Percentiles rank a stretch among this genome's conserved stretches.
These are phyloP conservation scores for Grus americana DNA, from an alignment of 2,113 vertebrate genomes.

Conservation along the genomic window DNA sequence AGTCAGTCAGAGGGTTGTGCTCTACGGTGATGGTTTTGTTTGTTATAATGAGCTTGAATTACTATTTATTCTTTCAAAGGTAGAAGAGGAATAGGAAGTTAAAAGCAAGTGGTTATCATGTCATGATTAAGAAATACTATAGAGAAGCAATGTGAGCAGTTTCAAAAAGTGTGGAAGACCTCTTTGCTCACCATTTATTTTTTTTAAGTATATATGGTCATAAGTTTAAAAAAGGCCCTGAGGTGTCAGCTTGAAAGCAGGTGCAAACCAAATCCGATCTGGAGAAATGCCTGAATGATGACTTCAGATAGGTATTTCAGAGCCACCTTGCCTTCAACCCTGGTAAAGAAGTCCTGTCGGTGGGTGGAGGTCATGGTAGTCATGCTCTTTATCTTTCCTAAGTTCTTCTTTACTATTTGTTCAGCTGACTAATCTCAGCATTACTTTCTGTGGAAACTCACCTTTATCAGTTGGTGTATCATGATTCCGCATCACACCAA, in stretches of 20 bases:
- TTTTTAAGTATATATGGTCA: background rate
- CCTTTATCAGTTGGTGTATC: background rate
- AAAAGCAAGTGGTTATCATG: background rate
- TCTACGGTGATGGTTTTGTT: background rate
- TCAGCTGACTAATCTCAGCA: background rate
- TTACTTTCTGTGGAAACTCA: background rate
- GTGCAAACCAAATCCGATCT: background rate
- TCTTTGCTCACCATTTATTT: background rate
- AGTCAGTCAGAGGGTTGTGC: background rate
- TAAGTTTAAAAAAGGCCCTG: conserved; percentile 22
- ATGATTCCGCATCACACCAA: background rate
- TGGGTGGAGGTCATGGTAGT: background rate
- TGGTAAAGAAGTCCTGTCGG: background rate
- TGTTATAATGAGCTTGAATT: background rate
- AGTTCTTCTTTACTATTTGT: background rate
- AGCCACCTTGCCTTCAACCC: background rate
- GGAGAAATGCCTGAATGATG: background rate
- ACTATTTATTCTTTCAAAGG: background rate
- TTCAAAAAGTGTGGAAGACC: background rate
- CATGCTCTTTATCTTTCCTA: background rate
- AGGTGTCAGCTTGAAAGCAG: background rate
- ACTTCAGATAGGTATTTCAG: background rate
- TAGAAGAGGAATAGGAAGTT: background rate
- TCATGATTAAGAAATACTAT: background rate
- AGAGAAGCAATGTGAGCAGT: background rate